These are phyloP conservation scores for Picus viridis DNA, from an alignment of 2,797 vertebrate genomes.

Conservation along the genomic window DNA sequence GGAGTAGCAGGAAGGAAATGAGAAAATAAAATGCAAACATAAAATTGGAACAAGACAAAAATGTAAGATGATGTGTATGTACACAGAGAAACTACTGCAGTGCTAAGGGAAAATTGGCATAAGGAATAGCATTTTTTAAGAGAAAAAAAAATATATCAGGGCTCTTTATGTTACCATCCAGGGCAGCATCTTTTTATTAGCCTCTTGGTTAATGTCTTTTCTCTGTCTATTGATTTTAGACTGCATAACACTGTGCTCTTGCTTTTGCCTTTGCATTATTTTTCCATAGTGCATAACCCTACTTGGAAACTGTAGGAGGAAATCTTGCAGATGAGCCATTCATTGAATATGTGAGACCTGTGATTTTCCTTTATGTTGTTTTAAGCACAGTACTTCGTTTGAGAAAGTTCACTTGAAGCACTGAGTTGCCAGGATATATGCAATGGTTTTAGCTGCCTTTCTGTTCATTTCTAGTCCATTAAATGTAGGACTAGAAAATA, in stretches of 20 bases:
- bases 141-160: conserved; percentile 66
- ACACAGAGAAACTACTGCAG: conserved; percentile 53
- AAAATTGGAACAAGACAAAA: conserved; percentile 75
- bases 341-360: conserved; percentile 8
- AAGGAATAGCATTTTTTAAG: conserved; percentile 39
- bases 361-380: conserved; percentile 57
- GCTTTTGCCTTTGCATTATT: conserved; percentile 56
- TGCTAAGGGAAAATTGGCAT: conserved; percentile 56
- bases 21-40: conserved; percentile 85
- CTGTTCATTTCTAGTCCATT: conserved; percentile 76
- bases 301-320: conserved; percentile 37
- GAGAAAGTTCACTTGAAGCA: conserved; percentile 53
- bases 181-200: conserved; percentile 75
- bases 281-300: conserved; percentile 25
- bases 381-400: conserved; percentile 30
- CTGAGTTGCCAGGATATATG: conserved; percentile 39
- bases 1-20: conserved; percentile 77
- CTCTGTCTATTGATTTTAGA: conserved; percentile 66
- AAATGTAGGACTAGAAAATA: conserved; percentile 73
- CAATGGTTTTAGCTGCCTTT: conserved; percentile 63
- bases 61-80: conserved; percentile 66
- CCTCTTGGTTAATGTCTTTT: conserved; percentile 69
- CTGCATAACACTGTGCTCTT: conserved; percentile 39
- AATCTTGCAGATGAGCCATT: neutral
- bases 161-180: conserved; percentile 66